Evolutionary conservation across 2,113 vertebrate genomes (phyloP).

Genomic region (Jacana jacana): DNA sequence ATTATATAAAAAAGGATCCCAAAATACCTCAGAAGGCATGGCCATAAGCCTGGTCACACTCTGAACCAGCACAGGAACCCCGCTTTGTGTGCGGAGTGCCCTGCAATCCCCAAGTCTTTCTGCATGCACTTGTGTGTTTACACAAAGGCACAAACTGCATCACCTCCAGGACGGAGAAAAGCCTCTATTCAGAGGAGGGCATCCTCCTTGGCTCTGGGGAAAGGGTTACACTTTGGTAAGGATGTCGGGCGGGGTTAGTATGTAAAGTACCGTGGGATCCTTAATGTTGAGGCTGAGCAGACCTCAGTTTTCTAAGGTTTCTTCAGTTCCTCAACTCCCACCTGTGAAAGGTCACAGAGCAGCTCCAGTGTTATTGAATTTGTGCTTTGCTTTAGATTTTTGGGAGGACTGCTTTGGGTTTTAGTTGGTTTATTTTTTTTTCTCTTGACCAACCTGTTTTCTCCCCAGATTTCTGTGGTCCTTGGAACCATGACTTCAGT

Average conservation of each 20-base stretch:
- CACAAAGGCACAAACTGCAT: not conserved
- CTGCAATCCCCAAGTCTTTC: not conserved
- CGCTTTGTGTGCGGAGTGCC: not conserved
- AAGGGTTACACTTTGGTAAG: not conserved
- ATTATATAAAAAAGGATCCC: not conserved
- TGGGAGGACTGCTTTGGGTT: not conserved
- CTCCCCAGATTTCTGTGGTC: not conserved
- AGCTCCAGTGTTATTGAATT: not conserved
- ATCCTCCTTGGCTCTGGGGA: not conserved
- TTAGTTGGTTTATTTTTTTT: not conserved
- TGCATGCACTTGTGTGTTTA: not conserved
- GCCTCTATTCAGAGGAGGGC: not conserved
- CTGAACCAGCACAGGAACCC: not conserved
- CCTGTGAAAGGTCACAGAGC: conserved; percentile 13
- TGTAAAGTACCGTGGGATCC: not conserved
- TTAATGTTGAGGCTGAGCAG: conserved; percentile 16
- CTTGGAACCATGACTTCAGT: not conserved
- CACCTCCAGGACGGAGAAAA: not conserved
- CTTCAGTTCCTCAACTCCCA: conserved; percentile 6
- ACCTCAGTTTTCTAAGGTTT: conserved; percentile 49
- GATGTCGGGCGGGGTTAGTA: not conserved
- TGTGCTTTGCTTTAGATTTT: conserved; percentile 12
- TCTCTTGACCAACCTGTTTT: not conserved
- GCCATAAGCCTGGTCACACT: not conserved
- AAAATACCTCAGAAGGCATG: not conserved